Conservation (phyloP, 2,113 vertebrate species). For the Catharus fuscescens region DNA sequence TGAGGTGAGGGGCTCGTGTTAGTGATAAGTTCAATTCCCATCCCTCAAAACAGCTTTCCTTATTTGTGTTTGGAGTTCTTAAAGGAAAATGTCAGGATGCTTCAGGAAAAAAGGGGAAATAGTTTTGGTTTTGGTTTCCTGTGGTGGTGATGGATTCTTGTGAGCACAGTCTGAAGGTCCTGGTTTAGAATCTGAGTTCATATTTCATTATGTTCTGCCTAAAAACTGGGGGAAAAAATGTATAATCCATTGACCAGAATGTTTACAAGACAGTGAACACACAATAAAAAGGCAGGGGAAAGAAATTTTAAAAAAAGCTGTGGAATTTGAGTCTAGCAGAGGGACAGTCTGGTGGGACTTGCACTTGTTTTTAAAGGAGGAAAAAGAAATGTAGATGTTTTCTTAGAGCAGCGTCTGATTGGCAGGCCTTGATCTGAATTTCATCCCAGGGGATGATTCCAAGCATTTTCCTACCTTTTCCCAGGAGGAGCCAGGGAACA, state of each 20-base stretch:
- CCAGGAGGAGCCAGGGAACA: neutral
- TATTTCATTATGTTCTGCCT: neutral
- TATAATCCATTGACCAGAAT: neutral
- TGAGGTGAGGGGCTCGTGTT: neutral
- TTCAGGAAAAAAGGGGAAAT: neutral
- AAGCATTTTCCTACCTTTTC: neutral
- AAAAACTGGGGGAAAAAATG: neutral
- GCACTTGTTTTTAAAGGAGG: conserved; percentile 9
- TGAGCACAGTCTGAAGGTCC: neutral
- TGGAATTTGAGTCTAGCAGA: neutral
- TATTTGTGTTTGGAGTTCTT: neutral
- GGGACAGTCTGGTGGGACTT: neutral
- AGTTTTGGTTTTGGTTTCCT: conserved; percentile 47
- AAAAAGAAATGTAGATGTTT: neutral
- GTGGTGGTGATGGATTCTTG: neutral
- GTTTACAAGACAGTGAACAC: neutral
- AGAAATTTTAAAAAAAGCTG: neutral
- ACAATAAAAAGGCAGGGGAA: neutral
- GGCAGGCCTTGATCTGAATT: neutral
- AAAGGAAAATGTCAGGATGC: conserved; percentile 8
- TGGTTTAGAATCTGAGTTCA: rapidly evolving
- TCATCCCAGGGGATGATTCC: neutral
- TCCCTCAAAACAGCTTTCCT: neutral
- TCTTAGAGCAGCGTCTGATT: neutral
- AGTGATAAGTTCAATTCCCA: neutral